These are phyloP conservation scores for Drosophila grimshawi DNA, from an alignment of 1,140 invertebrate species.

Conservation along the genomic window DNA sequence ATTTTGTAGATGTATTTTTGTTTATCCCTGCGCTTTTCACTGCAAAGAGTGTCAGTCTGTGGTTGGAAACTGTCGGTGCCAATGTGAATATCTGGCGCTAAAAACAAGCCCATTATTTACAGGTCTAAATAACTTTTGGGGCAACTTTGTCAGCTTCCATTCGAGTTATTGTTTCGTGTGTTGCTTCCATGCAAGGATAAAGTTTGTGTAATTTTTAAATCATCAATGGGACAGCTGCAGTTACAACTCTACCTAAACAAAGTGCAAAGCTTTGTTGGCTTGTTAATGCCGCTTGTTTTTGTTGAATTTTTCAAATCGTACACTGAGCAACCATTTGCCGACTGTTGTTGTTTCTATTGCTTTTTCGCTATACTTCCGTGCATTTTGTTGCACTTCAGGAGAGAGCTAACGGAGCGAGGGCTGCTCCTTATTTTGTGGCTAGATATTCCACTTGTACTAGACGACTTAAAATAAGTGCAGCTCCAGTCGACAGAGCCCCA, in stretches of 20 bases:
- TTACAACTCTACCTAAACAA: constrained; percentile 30
- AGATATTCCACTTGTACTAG: neutral
- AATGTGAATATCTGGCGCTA: neutral
- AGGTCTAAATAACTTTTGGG: constrained; percentile 10
- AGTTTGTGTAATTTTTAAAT: constrained; percentile 67
- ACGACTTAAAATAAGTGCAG: too few species aligned
- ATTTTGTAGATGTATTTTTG: neutral
- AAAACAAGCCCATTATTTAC: constrained; percentile 21
- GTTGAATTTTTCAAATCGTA: constrained; percentile 75
- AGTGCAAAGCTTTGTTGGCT: constrained; percentile 46
- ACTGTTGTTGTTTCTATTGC: constrained; percentile 38
- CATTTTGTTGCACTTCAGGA: constrained; percentile 69
- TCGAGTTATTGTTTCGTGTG: constrained; percentile 45
- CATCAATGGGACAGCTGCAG: constrained; percentile 36
- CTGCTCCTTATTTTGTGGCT: constrained; percentile 25
- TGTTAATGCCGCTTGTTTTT: constrained; percentile 56
- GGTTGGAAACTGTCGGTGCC: constrained; percentile 13
- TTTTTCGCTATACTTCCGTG: constrained; percentile 54
- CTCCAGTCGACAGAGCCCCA: too few species aligned
- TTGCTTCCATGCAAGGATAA: constrained; percentile 28
- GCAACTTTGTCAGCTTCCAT: constrained; percentile 11
- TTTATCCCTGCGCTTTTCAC: constrained; percentile 26
- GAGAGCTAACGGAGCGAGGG: constrained; percentile 40
- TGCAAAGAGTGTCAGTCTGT: constrained; percentile 30
- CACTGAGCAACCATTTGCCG: constrained; percentile 61